Percentiles rank a stretch among this genome's conserved stretches.
Conservation (phyloP, 2,888 invertebrate genomes). For the Poecilobothrus nobilitatus region DNA sequence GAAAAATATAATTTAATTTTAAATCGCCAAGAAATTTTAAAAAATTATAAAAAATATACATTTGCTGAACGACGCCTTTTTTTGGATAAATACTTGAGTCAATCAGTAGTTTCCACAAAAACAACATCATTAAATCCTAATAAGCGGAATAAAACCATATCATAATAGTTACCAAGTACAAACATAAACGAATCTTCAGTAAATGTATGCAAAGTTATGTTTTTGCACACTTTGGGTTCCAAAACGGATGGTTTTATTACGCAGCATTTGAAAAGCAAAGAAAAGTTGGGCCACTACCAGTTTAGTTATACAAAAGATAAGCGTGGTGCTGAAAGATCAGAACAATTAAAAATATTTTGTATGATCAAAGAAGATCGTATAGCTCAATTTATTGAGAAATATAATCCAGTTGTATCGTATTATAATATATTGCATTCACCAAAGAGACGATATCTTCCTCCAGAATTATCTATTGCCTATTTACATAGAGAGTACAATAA, state of each 20-base stretch:
- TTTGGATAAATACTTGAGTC: not conserved
- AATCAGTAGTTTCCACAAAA: not conserved
- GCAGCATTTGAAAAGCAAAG: not conserved
- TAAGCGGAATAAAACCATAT: not conserved
- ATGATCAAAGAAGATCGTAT: not conserved
- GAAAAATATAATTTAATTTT: not conserved
- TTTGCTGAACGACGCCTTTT: not conserved
- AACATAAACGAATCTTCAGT: not conserved
- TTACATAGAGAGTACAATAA: not conserved
- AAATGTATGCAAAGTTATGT: slow-evolving; percentile 8
- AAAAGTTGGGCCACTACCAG: not conserved
- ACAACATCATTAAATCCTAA: not conserved
- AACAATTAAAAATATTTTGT: not conserved
- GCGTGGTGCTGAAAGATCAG: not conserved
- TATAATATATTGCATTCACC: not conserved
- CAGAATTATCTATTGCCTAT: not conserved
- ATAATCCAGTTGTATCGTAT: not conserved
- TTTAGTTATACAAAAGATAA: not conserved
- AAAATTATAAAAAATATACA: not conserved
- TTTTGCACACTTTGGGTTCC: not conserved
- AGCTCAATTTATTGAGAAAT: not conserved
- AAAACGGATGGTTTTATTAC: not conserved
- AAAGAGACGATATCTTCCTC: not conserved
- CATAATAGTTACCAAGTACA: not conserved
- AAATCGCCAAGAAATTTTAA: not conserved